Evolutionary conservation across 2,113 vertebrate genomes (phyloP).

Genomic region (Corvus cornix): DNA sequence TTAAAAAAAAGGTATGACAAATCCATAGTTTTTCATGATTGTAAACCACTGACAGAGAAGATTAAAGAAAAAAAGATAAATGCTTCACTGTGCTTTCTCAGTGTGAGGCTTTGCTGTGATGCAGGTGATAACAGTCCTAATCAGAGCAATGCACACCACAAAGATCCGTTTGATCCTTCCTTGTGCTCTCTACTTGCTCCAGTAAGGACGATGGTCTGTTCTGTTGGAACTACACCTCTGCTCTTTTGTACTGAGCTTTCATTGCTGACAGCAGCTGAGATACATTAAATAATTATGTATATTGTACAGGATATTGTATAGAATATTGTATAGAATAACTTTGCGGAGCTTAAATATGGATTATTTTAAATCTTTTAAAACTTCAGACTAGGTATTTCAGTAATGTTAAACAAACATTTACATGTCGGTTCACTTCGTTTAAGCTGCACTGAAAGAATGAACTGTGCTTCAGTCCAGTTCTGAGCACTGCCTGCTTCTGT

Average conservation of each 20-base stretch:
- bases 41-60: neutral
- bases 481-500: neutral
- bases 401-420: neutral
- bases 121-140: neutral
- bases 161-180: neutral
- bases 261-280: neutral
- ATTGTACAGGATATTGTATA: too few relatives aligned
- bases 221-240: rapidly evolving
- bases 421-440: neutral
- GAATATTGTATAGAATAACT: neutral
- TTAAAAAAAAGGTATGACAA: neutral
- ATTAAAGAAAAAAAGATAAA: neutral
- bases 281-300: neutral
- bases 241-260: neutral
- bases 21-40: neutral
- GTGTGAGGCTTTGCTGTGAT: neutral
- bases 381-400: neutral
- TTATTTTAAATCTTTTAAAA: neutral
- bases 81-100: neutral
- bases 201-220: rapidly evolving
- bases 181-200: neutral
- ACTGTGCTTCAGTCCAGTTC: neutral
- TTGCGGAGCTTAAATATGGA: neutral
- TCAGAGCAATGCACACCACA: neutral
- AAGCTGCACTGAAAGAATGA: neutral